Evolutionary conservation across 2,113 vertebrate genomes (phyloP), one percentile per base, ranked within the genome.

Genomic region (Lophotis ruficrista): DNA sequence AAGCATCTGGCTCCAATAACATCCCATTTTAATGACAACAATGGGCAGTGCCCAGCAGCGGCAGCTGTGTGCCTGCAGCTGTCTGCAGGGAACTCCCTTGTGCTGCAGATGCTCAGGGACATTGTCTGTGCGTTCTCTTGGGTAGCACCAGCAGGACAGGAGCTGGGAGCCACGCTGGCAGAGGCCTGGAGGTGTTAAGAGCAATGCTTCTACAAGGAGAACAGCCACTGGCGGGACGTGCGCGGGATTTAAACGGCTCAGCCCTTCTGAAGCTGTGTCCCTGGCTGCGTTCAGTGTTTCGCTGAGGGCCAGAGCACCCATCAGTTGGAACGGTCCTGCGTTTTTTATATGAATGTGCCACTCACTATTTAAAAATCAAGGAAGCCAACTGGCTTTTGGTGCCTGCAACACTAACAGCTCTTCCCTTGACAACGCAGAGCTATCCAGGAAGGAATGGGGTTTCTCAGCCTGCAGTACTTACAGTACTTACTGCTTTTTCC

Each of bases 251-350:
- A 37, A 66, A 22, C 12, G 31, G 31, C 65, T 51, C 60, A 20
- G 60, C 1, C 3, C 28, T 64, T 43, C 53, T 50, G 20, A 33
- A 33, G 31, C 38, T 21, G 10, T 2, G 2, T 50, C 41, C 51
- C 43, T 2, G 2, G 16, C 72, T 68, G 37, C 10, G 41, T 13
- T 77, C 21, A 14, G 4, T 1, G 10, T 11, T 56, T 47, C 41
- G 56, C 57, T 5, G 50, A 27, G 56, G 57, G 31, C 41, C 10
- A 4, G 11, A 50, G 43, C 43, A 24, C 51, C 51, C 41, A 11
- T 25, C n/a, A 6, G 20, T 8, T 48, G 54, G 57, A 61, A 6
- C 1, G 1, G 12, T 48, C 16, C 35, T 28, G 25, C 1, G 0
- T 27, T 41, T 35, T 12, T 31, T 21, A 27, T 9, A 12, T 27